Evolutionary conservation across 1,140 invertebrate species (phyloP), one percentile per base, ranked within the genome.

Genomic region (Oryctes rhinoceros): DNA sequence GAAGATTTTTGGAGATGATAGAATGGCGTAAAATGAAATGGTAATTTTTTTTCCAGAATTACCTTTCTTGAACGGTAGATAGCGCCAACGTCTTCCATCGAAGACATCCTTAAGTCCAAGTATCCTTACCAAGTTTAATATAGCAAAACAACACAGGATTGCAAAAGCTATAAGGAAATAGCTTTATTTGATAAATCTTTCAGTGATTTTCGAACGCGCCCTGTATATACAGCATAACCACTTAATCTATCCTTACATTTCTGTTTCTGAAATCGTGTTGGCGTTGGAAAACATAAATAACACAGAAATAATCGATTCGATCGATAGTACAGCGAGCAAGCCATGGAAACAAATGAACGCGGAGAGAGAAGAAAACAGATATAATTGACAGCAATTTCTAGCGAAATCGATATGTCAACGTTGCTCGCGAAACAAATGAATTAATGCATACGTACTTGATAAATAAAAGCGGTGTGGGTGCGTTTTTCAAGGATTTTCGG

Each of bases 301-400:
- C n/a, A 15, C 18, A 18, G 15, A 59, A 18, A n/a, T 59, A 59
- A n/a, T 59, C 15, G 15, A 59, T 59, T 59, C 18, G 53, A 59
- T 59, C 53, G 53, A 59, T 3, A 18, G 1, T 59, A 30, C 2
- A n/a, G 53, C 5, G 7, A 18, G 53, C 5, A 59, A 59, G 18
- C 53, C 53, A 59, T 18, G 53, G 5, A 59, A 59, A 59, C 53
- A 59, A 59, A 59, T 59, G 53, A 59, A 59, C 53, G 53, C 15
- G 15, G 18, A 59, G 53, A 6, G 53, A 1, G n/a, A 59, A 59
- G 13, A 53, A 59, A 59, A 59, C 53, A 59, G 18, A 59, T 59
- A 59, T 59, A 59, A 59, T 59, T 59, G 53, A 59, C 53, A 59
- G 53, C 53, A 59, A 59, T 59, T 59, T 59, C 53, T 59, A 18